Evolutionary conservation across 2,113 vertebrate genomes (phyloP).

Genomic region (Calidris pugnax): DNA sequence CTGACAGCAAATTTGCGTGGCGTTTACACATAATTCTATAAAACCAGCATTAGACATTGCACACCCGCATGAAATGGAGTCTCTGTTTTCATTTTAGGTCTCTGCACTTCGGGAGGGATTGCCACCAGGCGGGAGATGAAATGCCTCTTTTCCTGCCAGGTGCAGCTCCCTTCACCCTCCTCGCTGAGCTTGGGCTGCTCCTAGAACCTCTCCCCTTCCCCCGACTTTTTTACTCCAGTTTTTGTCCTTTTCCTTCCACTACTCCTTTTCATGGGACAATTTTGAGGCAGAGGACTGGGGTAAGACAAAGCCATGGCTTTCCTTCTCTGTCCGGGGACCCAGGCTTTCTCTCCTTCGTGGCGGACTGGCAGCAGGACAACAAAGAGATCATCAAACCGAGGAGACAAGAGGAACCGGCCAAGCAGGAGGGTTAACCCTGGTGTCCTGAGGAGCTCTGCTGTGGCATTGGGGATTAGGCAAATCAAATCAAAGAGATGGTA

Average conservation of each 20-base stretch:
- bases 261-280: not conserved
- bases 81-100: not conserved
- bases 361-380: not conserved
- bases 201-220: not conserved
- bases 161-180: not conserved
- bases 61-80: not conserved
- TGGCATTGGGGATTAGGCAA: not conserved
- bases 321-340: not conserved
- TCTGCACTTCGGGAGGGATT: not conserved
- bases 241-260: not conserved
- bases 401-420: not conserved
- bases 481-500: not conserved
- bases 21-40: not conserved
- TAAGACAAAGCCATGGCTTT: not conserved
- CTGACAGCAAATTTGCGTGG: not conserved
- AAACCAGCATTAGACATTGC: not conserved
- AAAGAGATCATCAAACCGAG: not conserved
- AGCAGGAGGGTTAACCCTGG: not conserved
- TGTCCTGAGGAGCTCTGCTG: not conserved
- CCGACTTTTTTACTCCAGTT: accelerated
- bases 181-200: not conserved
- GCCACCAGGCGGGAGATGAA: not conserved
- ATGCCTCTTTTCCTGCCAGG: not conserved
- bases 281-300: not conserved
- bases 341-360: accelerated